Percentiles rank a stretch among this genome's conserved stretches.
Conservation (phyloP, 92 coral and sea anemone genomes). For the Parazoanthus darwini region DNA sequence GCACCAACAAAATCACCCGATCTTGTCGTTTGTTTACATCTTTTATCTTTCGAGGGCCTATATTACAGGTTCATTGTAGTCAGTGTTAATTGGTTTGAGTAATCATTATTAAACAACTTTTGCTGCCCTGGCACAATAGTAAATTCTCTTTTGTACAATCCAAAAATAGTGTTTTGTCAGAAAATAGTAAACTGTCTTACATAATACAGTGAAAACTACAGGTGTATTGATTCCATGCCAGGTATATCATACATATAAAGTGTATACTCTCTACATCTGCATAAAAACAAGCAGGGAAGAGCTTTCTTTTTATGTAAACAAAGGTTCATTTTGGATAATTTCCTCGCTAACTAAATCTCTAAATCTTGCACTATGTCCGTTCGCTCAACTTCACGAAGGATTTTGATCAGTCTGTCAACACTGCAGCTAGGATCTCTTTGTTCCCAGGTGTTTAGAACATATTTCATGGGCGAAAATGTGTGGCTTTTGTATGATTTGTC, state of each 20-base stretch:
- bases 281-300: no score
- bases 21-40: background rate
- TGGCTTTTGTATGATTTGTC: constrained; percentile 56
- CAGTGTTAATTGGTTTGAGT: background rate
- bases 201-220: background rate
- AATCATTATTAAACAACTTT: background rate
- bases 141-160: background rate
- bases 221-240: background rate
- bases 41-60: background rate
- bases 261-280: background rate
- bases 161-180: background rate
- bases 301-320: background rate
- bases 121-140: background rate
- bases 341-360: constrained; percentile 6
- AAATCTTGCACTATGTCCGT: constrained; percentile 70
- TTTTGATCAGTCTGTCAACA: constrained; percentile 53
- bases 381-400: constrained; percentile 66
- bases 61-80: background rate
- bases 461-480: constrained; percentile 80
- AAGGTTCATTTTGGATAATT: background rate
- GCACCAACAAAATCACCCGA: background rate
- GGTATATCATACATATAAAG: background rate
- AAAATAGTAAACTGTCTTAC: background rate
- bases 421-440: constrained; percentile 74
- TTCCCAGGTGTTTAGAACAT: constrained; percentile 70